Percentiles rank a stretch among this genome's conserved stretches.
Conservation (phyloP, 2,113 vertebrate genomes). For the Rostratula benghalensis region DNA sequence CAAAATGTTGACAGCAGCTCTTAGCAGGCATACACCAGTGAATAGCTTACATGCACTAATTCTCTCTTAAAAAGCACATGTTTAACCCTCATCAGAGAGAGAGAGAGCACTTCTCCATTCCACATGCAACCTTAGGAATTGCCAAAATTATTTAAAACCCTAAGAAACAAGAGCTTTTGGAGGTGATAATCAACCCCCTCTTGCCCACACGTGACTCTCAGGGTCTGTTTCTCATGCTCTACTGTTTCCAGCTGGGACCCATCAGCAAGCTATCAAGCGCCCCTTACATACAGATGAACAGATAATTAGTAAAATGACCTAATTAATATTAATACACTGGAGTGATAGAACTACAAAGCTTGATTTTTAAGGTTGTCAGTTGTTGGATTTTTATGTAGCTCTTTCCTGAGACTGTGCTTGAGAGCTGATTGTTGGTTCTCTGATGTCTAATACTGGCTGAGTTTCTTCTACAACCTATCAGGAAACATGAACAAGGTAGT, state of each 20-base stretch:
- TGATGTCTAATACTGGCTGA: not conserved
- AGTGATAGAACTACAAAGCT: not conserved
- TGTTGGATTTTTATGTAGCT: not conserved
- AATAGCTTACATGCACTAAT: conserved; percentile 7
- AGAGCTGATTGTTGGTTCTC: not conserved
- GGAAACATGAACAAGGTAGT: not conserved
- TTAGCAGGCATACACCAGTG: not conserved
- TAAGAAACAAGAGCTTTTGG: conserved; percentile 10
- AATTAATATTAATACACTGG: conserved; percentile 56
- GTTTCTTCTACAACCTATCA: not conserved
- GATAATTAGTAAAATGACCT: conserved; percentile 50
- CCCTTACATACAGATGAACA: conserved; percentile 10
- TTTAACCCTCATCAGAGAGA: conserved; percentile 32
- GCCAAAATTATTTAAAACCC: conserved; percentile 34
- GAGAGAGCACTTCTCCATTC: not conserved
- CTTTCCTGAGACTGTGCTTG: not conserved
- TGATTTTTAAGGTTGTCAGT: not conserved
- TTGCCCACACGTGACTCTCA: not conserved
- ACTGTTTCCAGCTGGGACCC: conserved; percentile 25
- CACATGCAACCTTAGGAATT: not conserved
- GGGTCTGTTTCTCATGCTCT: conserved; percentile 19
- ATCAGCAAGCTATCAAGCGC: conserved; percentile 43
- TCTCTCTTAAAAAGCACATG: not conserved
- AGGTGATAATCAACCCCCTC: conserved; percentile 31
- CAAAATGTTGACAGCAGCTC: conserved; percentile 41